phyloP scores from a whole-genome alignment of 1,140 invertebrate species.

The Scaptomyza montana region DNA sequence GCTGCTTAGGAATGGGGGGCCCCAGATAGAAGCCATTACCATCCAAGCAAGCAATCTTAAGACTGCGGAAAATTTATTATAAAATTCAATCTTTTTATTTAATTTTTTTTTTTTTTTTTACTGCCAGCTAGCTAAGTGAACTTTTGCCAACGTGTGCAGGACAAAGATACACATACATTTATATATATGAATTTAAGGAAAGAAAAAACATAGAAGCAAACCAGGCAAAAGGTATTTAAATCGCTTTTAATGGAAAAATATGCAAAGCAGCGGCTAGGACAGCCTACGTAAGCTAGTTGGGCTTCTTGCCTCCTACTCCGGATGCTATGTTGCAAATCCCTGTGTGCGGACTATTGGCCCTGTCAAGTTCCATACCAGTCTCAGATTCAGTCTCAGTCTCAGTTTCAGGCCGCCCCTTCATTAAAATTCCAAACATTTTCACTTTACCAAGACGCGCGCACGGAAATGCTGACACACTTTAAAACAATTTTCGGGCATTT shows the following conservation, averaged over 20 bases:
- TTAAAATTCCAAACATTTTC: conserved; percentile 81
- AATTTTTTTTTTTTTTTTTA: background rate
- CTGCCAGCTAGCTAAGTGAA: conserved; percentile 22
- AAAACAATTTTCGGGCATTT: conserved; percentile 78
- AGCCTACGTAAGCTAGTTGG: conserved; percentile 54
- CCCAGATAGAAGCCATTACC: conserved; percentile 19
- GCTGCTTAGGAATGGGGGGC: background rate
- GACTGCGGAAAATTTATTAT: conserved; percentile 69
- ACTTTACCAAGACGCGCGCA: conserved; percentile 56
- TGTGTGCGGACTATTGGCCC: conserved; percentile 53
- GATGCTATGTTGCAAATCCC: conserved; percentile 63
- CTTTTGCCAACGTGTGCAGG: conserved; percentile 42
- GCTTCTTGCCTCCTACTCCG: conserved; percentile 12
- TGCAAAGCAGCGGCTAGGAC: conserved; percentile 60
- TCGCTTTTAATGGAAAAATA: conserved; percentile 81
- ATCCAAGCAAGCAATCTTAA: conserved; percentile 29
- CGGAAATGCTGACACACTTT: conserved; percentile 80
- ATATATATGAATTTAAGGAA: too few relatives aligned
- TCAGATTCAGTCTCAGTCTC: too few relatives aligned
- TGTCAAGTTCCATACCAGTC: conserved; percentile 14
- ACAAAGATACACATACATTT: background rate
- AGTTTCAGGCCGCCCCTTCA: conserved; percentile 62
- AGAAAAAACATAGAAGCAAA: conserved; percentile 35
- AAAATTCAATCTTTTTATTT: conserved; percentile 73
- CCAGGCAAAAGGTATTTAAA: conserved; percentile 73